Conservation (phyloP, 2,797 vertebrate genomes). For the Pelochelys cantorii region DNA sequence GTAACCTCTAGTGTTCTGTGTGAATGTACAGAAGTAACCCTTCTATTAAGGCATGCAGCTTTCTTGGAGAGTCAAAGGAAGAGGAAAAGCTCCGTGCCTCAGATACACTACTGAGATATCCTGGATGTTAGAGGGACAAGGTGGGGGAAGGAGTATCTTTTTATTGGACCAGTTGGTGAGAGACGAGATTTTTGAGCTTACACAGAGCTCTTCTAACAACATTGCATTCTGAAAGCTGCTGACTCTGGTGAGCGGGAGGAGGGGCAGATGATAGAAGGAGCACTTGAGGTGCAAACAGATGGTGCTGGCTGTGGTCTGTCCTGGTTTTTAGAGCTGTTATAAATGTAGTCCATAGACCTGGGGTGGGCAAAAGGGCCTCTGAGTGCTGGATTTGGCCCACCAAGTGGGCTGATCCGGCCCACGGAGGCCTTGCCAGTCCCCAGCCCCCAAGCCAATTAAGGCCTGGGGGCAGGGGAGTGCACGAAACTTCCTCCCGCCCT, state of each 20-base stretch:
- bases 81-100: constrained; percentile 1
- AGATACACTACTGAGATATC: constrained; percentile 46
- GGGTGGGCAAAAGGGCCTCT: too few relatives aligned
- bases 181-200: not conserved
- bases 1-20: constrained; percentile 73
- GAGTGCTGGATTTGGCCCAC: too few relatives aligned
- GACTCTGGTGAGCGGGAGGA: not conserved
- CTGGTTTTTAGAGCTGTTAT: not conserved
- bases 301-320: not conserved
- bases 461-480: too few relatives aligned
- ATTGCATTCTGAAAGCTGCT: not conserved
- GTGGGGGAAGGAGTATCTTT: not conserved
- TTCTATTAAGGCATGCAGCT: constrained; percentile 55
- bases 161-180: not conserved
- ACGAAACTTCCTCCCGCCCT: too few relatives aligned
- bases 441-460: too few relatives aligned
- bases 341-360: not conserved
- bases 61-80: constrained; percentile 29
- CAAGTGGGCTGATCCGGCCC: too few relatives aligned
- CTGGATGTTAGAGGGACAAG: not conserved
- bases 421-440: too few relatives aligned
- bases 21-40: constrained; percentile 64
- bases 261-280: not conserved
- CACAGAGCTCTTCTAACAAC: not conserved
- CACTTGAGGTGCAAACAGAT: not conserved